Conservation (phyloP, 2,113 vertebrate genomes). For the Tursiops truncatus region DNA sequence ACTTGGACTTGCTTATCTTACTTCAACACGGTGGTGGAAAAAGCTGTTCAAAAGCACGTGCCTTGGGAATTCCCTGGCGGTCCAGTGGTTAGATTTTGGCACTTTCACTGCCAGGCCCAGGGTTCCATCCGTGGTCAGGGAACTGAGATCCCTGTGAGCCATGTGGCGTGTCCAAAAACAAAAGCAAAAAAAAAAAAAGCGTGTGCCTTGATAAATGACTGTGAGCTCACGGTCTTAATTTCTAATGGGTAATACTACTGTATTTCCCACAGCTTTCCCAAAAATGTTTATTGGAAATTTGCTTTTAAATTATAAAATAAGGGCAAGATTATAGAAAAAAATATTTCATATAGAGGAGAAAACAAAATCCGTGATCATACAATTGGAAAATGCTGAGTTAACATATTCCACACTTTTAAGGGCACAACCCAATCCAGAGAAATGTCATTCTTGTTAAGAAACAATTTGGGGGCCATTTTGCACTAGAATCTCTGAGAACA, state of each 20-base stretch:
- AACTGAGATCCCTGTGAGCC: neutral
- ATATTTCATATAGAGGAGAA: neutral
- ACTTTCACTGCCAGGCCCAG: neutral
- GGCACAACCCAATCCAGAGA: no score
- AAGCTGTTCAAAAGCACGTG: neutral
- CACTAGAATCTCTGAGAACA: no score
- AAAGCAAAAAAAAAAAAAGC: neutral
- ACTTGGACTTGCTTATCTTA: neutral
- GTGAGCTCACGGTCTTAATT: neutral
- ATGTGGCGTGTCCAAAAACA: neutral
- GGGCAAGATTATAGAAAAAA: neutral
- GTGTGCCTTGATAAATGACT: neutral
- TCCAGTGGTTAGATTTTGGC: neutral
- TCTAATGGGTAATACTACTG: neutral
- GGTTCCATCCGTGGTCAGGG: accelerated
- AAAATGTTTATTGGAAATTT: neutral
- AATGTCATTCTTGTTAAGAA: no score
- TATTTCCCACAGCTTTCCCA: neutral
- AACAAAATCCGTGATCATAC: neutral
- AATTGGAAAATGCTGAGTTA: neutral
- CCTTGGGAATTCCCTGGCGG: neutral
- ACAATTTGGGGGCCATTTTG: no score
- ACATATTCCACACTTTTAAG: neutral
- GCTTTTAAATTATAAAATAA: neutral
- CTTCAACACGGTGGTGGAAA: neutral